Evolutionary conservation across 1,140 invertebrate species (phyloP), one percentile per base, ranked within the genome.

Genomic region (Teleopsis dalmanni): DNA sequence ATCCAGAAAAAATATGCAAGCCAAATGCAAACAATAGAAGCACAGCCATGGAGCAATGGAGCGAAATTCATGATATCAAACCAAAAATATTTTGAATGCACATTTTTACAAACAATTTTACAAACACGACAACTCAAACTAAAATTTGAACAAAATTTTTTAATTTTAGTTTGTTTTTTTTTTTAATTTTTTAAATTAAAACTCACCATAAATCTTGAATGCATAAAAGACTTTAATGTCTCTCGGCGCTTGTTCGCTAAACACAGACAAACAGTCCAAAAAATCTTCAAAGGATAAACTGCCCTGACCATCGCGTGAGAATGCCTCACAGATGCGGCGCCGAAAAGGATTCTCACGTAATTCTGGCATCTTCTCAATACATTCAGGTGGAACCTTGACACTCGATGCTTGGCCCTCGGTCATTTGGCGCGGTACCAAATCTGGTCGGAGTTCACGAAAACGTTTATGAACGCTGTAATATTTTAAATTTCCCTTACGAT

Each of bases 201-300:
- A 62, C 63, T 73, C 75, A 87, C 85, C 91, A 72, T 93, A 94
- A 65, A 94, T 92, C 68, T 85, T 83, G 62, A 94, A 95, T 16
- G 91, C 89, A 73, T 95, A 97, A 74, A 87, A 90, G 23, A 95
- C 85, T 79, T 98, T 98, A 56, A 98, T 85, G 69, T 94, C 89
- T 48, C 92, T 76, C 2, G 94, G 91, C 26, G 94, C 92, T 55
- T 91, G 85, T 62, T 96, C 92, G 62, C 90, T 94, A 72, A 98
- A 95, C 31, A 96, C 91, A 1, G 94, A 97, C 75, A 96, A 83
- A 79, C 97, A 85, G 72, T 98, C 93, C 19, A 98, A 78, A 73
- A 97, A 98, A 72, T 98, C 94, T 71, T 98, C 92, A 75, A 98
- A 98, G 67, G 82, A 90, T 64, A 98, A 82, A 72, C 93, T 86